Base-by-base conservation (phyloP, 2,888 invertebrate species). In the Melangyna quadrimaculata region DNA sequence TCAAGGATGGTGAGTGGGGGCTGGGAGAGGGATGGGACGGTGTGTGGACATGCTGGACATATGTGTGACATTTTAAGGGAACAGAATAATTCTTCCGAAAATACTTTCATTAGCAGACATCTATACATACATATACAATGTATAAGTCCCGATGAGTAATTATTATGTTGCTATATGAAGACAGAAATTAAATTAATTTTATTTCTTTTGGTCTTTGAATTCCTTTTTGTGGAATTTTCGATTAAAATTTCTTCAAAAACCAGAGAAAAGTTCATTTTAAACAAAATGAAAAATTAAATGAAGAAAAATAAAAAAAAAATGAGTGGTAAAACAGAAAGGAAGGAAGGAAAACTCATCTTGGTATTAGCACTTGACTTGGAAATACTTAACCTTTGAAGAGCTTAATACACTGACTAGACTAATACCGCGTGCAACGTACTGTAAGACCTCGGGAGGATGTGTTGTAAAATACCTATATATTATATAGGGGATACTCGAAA, bases 351-450 rank as follows among this genome's bases (percentile, higher is more conserved):
- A 79, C 40, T 19, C 59, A 37, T 65, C 29, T 37, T 27, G 22
- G 43, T 29, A 53, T 24, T 72, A 73, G 69, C 73, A 86, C 80
- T 78, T 73, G 73, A 79, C 84, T 82, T 67, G 61, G 14, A 67
- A 45, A 70, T 48, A 70, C 86, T 86, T 86, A 86, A 86, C 80
- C 86, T 86, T 45, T 80, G 70, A 78, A 86, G 86, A 43, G 43
- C 77, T 73, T 86, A 73, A 81, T 81, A 80, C 86, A 86, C 73
- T 73, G 80, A 78, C 80, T 75, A 35, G 57, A 63, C 63, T 72
- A 35, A 67, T 51, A 24, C 48, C 67, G 51, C 67, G 6, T 24
- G 35, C 55, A 55, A 29, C 37, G 8, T 24, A 29, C n/a, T 22
- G n/a, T n/a, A 22, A 65, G 17, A 19, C 8, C 32, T 22, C 35